Evolutionary conservation across 1,140 invertebrate species (phyloP).

Genomic region (Aradophagus sp.): DNA sequence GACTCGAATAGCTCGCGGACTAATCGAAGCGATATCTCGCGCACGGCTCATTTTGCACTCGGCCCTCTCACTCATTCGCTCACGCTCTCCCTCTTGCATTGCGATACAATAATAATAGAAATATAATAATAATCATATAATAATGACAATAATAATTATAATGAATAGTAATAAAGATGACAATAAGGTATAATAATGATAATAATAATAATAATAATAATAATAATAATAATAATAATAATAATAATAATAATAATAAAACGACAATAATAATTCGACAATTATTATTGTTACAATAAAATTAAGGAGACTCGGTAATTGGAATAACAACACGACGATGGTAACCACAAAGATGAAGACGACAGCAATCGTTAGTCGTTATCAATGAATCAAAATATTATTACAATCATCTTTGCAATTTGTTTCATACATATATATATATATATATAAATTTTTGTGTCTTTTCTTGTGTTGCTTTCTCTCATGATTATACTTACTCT

Average conservation of each 20-base stretch:
- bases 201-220: slow-evolving; percentile 57
- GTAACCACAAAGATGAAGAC: slow-evolving; percentile 49
- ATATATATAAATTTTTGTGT: slow-evolving; percentile 18
- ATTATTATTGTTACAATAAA: slow-evolving; percentile 62
- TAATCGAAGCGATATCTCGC: slow-evolving; percentile 54
- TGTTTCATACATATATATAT: too few relatives aligned
- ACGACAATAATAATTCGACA: slow-evolving; percentile 59
- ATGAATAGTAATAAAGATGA: slow-evolving; percentile 62
- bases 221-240: slow-evolving; percentile 62
- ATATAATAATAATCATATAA: slow-evolving; percentile 56
- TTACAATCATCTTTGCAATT: too few relatives aligned
- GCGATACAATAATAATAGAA: slow-evolving; percentile 62
- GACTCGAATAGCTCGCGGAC: slow-evolving; percentile 50
- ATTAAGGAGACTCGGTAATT: slow-evolving; percentile 43
- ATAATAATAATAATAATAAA: slow-evolving; percentile 63
- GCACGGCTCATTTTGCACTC: slow-evolving; percentile 64
- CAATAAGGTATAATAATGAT: slow-evolving; percentile 54
- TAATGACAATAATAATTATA: slow-evolving; percentile 58
- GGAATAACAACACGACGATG: slow-evolving; percentile 48
- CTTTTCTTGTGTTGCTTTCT: slow-evolving; percentile 44
- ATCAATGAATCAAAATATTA: too few relatives aligned
- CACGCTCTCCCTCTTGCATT: slow-evolving; percentile 19
- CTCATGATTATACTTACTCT: slow-evolving; percentile 70
- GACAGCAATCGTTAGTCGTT: slow-evolving; percentile 45
- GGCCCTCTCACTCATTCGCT: slow-evolving; percentile 52